Evolutionary conservation across 2,113 vertebrate species (phyloP).

Genomic region (Lophochroa leadbeateri): DNA sequence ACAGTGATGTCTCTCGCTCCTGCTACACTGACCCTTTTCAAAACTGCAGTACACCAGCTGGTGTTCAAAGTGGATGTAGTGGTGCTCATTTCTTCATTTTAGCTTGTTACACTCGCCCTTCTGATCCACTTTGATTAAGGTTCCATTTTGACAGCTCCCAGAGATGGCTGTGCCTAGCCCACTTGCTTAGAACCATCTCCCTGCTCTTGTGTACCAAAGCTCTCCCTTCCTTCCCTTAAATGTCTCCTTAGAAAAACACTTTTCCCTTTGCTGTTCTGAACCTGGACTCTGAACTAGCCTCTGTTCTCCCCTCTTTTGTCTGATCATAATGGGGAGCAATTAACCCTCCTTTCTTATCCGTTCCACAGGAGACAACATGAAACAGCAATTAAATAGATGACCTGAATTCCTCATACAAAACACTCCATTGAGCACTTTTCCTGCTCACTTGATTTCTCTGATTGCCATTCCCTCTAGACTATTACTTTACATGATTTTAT

Average conservation of each 20-base stretch:
- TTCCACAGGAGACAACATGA: not conserved
- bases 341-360: not conserved
- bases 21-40: not conserved
- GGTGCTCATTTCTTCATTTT: not conserved
- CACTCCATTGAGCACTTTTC: not conserved
- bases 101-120: not conserved
- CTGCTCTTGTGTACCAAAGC: not conserved
- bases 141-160: not conserved
- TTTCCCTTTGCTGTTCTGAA: not conserved
- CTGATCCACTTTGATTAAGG: not conserved
- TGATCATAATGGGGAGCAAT: not conserved
- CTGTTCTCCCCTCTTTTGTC: not conserved
- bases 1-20: not conserved
- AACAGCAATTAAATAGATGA: slow-evolving; percentile 27
- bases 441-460: not conserved
- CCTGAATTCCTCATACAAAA: slow-evolving; percentile 3
- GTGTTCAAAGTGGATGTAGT: not conserved
- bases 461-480: not conserved
- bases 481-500: slow-evolving; percentile 10
- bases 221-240: not conserved
- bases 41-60: not conserved
- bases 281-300: not conserved
- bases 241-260: not conserved
- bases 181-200: not conserved
- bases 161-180: not conserved